These are phyloP conservation scores for Drosophila cognata DNA, from an alignment of 2,888 invertebrate species.

Conservation along the genomic window DNA sequence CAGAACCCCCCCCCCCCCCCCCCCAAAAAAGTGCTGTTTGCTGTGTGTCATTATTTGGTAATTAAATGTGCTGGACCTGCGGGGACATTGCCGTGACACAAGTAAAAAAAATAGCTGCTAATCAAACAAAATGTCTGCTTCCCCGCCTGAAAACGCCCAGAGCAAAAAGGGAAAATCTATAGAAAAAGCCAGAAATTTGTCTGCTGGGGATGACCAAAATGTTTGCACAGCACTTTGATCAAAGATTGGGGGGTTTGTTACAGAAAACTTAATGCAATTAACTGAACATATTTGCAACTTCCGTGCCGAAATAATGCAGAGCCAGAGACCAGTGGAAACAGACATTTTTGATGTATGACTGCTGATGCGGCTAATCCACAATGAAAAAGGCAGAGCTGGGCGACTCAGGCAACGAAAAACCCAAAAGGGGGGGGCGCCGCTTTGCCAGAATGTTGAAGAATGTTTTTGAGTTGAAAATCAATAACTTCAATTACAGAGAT, in stretches of 20 bases:
- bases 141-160: slow-evolving; percentile 32
- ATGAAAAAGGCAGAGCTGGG: slow-evolving; percentile 30
- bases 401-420: slow-evolving; percentile 22
- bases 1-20: too few relatives aligned
- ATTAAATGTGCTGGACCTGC: slow-evolving; percentile 54
- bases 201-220: slow-evolving; percentile 51
- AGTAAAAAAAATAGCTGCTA: slow-evolving; percentile 66
- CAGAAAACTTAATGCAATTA: slow-evolving; percentile 78
- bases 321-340: slow-evolving; percentile 29
- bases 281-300: slow-evolving; percentile 78
- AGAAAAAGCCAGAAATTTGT: slow-evolving; percentile 10
- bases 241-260: slow-evolving; percentile 44
- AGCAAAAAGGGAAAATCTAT: slow-evolving; percentile 37
- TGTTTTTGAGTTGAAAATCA: slow-evolving; percentile 57
- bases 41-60: slow-evolving; percentile 72
- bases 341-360: slow-evolving; percentile 68
- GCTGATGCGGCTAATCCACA: slow-evolving; percentile 71
- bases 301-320: slow-evolving; percentile 47
- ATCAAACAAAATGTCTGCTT: slow-evolving; percentile 67
- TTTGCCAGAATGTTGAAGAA: slow-evolving; percentile 10
- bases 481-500: slow-evolving; percentile 66
- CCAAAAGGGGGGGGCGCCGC: background rate
- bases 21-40: slow-evolving; percentile 43
- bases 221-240: slow-evolving; percentile 77
- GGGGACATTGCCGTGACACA: slow-evolving; percentile 44